phyloP scores from a whole-genome alignment of 2,888 invertebrate genomes.

The Drosophila gaucha region DNA sequence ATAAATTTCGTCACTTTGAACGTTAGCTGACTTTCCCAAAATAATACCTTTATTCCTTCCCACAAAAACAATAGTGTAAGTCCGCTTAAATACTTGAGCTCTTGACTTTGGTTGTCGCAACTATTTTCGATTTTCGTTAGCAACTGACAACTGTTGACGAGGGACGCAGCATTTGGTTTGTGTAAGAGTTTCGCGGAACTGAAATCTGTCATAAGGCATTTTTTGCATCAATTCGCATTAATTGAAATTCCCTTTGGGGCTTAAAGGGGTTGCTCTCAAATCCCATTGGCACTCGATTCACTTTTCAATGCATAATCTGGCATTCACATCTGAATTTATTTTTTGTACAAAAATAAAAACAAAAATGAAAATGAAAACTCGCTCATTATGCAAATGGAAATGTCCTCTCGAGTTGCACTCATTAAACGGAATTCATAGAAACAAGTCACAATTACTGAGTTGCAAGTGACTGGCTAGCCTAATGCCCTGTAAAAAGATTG shows the following conservation, averaged over 20 bases:
- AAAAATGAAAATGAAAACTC: neutral
- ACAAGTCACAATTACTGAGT: neutral
- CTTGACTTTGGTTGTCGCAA: neutral
- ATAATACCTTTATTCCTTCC: neutral
- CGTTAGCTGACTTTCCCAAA: neutral
- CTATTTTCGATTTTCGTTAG: neutral
- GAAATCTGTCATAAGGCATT: slow-evolving; percentile 1
- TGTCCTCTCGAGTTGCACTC: slow-evolving; percentile 46
- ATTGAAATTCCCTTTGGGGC: neutral
- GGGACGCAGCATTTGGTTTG: neutral
- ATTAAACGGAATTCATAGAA: slow-evolving; percentile 50
- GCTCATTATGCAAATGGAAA: slow-evolving; percentile 67
- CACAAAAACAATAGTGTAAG: neutral
- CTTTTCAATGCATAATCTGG: slow-evolving; percentile 30
- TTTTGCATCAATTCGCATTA: neutral
- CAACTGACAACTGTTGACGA: slow-evolving; percentile 22
- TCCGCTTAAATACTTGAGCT: slow-evolving; percentile 3
- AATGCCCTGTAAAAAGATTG: neutral
- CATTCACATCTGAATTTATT: slow-evolving; percentile 24
- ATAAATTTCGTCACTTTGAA: neutral
- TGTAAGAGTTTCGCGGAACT: neutral
- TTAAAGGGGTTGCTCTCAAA: slow-evolving; percentile 1
- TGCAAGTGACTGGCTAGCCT: neutral
- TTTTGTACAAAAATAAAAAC: neutral
- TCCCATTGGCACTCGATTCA: slow-evolving; percentile 4